These are phyloP conservation scores for Sylvietta virens DNA, from an alignment of 2,113 vertebrate genomes.

Conservation along the genomic window DNA sequence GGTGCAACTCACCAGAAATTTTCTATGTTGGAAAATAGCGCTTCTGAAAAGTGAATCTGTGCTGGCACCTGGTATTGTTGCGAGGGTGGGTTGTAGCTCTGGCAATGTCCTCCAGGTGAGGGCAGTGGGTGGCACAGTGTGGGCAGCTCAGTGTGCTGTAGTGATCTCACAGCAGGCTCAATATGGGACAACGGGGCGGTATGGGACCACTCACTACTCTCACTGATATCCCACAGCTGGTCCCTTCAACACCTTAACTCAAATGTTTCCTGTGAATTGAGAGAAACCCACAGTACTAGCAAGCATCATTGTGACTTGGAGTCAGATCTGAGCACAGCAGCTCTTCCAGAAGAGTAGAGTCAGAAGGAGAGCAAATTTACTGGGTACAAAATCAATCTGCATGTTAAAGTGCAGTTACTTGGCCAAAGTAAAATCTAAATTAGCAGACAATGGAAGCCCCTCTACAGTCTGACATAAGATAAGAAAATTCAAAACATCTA, in stretches of 20 bases:
- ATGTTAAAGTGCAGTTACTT: neutral
- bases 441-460: neutral
- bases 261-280: neutral
- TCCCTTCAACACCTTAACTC: neutral
- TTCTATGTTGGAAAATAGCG: neutral
- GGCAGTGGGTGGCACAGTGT: too few species aligned
- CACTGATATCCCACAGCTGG: neutral
- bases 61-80: neutral
- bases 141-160: neutral
- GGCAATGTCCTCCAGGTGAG: neutral
- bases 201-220: neutral
- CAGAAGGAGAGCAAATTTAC: neutral
- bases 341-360: neutral
- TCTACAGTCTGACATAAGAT: neutral
- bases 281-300: neutral
- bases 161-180: neutral
- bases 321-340: neutral
- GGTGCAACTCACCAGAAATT: neutral
- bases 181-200: fast-evolving
- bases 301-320: neutral
- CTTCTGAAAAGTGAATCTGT: neutral
- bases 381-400: neutral
- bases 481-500: neutral
- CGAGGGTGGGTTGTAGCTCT: neutral
- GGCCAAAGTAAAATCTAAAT: neutral